Percentiles rank a stretch among this genome's conserved stretches.
Evolutionary conservation across 1,140 invertebrate species (phyloP).

Genomic region (Papilio polytes): DNA sequence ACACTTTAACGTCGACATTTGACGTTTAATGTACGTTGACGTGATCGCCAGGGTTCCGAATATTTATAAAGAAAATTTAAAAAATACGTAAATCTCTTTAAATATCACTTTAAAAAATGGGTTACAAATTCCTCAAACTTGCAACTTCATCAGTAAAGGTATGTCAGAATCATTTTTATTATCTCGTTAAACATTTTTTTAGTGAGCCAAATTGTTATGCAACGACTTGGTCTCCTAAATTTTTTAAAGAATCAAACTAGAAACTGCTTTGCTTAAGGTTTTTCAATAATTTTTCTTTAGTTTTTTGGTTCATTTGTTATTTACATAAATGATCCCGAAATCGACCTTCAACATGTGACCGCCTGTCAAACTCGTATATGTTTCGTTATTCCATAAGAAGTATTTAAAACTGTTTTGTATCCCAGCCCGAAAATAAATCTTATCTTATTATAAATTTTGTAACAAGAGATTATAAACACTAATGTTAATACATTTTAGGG

Average conservation of each 20-base stretch:
- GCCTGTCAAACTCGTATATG: slow-evolving; percentile 46
- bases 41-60: slow-evolving; percentile 68
- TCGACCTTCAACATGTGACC: slow-evolving; percentile 81
- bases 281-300: background rate
- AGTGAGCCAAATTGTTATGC: slow-evolving; percentile 53
- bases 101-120: slow-evolving; percentile 58
- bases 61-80: slow-evolving; percentile 48
- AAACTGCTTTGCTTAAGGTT: background rate
- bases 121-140: slow-evolving; percentile 75
- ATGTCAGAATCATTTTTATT: slow-evolving; percentile 48
- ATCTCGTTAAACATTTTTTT: slow-evolving; percentile 30
- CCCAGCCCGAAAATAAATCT: background rate
- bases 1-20: slow-evolving; percentile 43
- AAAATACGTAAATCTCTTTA: slow-evolving; percentile 41
- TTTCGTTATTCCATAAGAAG: slow-evolving; percentile 9
- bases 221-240: slow-evolving; percentile 42
- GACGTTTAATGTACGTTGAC: slow-evolving; percentile 48
- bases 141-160: slow-evolving; percentile 70
- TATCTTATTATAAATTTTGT: background rate
- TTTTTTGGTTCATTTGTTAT: slow-evolving; percentile 20
- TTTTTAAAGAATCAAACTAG: background rate
- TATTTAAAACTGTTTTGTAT: background rate
- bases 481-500: slow-evolving; percentile 57
- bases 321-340: slow-evolving; percentile 34
- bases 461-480: background rate